Base-by-base conservation (phyloP, 2,888 invertebrate genomes). In the Idaea aversata region DNA sequence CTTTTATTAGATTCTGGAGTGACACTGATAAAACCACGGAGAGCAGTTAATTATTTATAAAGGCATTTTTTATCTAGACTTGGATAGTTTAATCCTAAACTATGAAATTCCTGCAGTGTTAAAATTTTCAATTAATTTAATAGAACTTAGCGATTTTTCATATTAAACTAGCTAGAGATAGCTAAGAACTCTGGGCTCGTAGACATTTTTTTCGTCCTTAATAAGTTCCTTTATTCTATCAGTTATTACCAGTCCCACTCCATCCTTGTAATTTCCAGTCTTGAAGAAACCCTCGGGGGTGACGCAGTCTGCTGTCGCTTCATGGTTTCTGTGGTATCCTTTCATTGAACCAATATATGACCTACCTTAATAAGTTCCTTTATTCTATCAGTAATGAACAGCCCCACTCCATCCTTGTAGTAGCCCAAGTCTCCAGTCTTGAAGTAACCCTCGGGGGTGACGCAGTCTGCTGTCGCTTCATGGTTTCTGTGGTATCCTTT, bases 321-420 rank as follows among this genome's bases (percentile, higher is more conserved):
- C 89, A 3, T 95, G 94, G 76, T 96, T 96, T 74, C 96, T 96
- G 71, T 94, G 93, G 67, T 93, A 93, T 0, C 87, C 90, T 65
- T 84, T 90, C 96, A 97, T 97, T 0, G n/a, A n/a, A n/a, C n/a
- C n/a, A n/a, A n/a, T n/a, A n/a, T n/a, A n/a, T n/a, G n/a, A n/a
- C n/a, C n/a, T n/a, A n/a, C 93, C 90, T 98, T 98, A 73, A 98
- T 97, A 60, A 98, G 90, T 82, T 97, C 97, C 84, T 97, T 97
- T 68, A 96, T 91, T 68, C 97, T 94, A 80, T 97, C 97, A n/a
- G 96, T 95, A 61, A 97, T 94, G 75, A 93, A 97, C 66, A 96
- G 88, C 57, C 91, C 92, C 1, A 94, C 94, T 0, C 95, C 93
- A 6, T 95, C 94, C 71, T 96, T 95, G 77, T 93, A n/a, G n/a